Conservation (phyloP, 2,797 vertebrate species). For the Gadopsis marmoratus region DNA sequence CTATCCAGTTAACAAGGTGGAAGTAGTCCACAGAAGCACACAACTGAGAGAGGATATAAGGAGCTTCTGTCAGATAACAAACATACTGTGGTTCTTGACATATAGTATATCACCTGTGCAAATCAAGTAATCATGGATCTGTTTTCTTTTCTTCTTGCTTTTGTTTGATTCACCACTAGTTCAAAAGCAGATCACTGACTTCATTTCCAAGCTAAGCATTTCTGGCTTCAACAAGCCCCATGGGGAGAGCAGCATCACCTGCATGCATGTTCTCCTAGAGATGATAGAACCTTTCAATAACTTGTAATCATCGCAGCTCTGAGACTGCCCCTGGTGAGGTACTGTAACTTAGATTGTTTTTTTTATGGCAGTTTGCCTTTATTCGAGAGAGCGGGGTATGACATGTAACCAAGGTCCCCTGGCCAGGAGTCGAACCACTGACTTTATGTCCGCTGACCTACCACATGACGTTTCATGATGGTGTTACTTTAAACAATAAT, state of each 20-base stretch:
- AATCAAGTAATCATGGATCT: constrained; percentile 53
- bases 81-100: constrained; percentile 46
- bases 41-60: constrained; percentile 46
- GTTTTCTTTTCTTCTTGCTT: not conserved
- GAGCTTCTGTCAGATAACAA: constrained; percentile 65
- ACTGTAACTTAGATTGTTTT: constrained; percentile 14
- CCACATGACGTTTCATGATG: too few relatives aligned
- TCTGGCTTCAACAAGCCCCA: constrained; percentile 33
- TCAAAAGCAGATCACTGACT: constrained; percentile 53
- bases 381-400: not conserved
- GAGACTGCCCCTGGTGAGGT: constrained; percentile 50
- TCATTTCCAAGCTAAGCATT: constrained; percentile 48
- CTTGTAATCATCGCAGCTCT: constrained; percentile 44
- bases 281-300: constrained; percentile 35
- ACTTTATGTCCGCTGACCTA: too few relatives aligned
- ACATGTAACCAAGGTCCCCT: not conserved
- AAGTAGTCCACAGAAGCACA: constrained; percentile 63
- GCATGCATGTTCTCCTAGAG: constrained; percentile 44
- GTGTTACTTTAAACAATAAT: too few relatives aligned
- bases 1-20: constrained; percentile 64
- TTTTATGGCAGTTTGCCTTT: not conserved
- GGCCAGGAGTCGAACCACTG: too few relatives aligned
- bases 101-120: constrained; percentile 48
- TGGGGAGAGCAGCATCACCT: constrained; percentile 31
- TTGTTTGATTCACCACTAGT: not conserved